Evolutionary conservation across 2,888 invertebrate species (phyloP), one percentile per base, ranked within the genome.

Genomic region (Orthonychiurus folsomi): DNA sequence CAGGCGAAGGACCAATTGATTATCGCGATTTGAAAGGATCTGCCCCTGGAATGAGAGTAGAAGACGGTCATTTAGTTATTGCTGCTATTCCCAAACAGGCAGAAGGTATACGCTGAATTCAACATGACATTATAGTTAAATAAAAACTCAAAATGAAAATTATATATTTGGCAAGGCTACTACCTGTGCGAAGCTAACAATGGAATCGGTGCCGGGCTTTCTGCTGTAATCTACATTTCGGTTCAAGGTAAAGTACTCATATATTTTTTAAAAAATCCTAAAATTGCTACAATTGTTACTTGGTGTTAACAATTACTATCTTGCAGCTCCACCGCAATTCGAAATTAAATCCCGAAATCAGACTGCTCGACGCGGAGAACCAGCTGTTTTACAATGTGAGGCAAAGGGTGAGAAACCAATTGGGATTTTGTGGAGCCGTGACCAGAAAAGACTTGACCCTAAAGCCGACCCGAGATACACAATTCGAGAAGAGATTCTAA

Each of bases 181-280:
- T 95, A 94, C 78, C 81, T 95, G 53, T 96, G 96, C 77, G 93
- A 95, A 80, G 93, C 94, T 64, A 91, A 91, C 56, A 96, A 96
- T 78, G 92, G 93, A 73, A 93, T 96, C 74, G 94, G 94, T 66
- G 89, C 93, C 66, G 94, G 93, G 75, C 81, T 95, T 37, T 95
- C 94, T 60, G 94, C 94, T 72, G 93, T 95, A 24, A 90, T 94
- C 73, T 84, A 89, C 73, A 88, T 96, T 70, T 92, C 89, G 73
- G 94, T 95, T 50, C 93, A 94, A 82, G 89, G 92, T 92, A 80
- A 74, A 56, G 3, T 56, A n/a, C n/a, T n/a, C n/a, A n/a, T n/a
- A n/a, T n/a, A n/a, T n/a, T n/a, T n/a, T n/a, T n/a, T n/a, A n/a
- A n/a, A n/a, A n/a, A 62, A 18, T 27, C 50, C 5, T 26, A 50